These are phyloP conservation scores for Teleogryllus occipitalis DNA, from an alignment of 1,140 invertebrate species.

Conservation along the genomic window DNA sequence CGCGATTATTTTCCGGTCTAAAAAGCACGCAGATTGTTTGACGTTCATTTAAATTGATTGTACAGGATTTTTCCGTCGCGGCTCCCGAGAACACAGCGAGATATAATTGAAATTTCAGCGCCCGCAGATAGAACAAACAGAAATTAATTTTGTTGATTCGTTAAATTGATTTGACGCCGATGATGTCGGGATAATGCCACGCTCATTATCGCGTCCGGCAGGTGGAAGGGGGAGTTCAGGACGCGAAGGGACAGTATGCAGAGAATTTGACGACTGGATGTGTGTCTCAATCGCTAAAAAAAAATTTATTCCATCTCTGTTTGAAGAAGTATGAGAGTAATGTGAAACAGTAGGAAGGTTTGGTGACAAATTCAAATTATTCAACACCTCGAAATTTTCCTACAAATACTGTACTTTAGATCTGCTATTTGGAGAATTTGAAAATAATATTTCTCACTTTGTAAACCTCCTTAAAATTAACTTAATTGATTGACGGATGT, in stretches of 20 bases:
- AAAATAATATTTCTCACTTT: no score
- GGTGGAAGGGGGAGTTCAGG: not conserved
- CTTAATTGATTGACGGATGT: no score
- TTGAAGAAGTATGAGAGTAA: no score
- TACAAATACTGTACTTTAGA: no score
- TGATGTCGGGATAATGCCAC: constrained; percentile 18
- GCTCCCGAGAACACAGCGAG: constrained; percentile 3
- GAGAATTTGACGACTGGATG: not conserved
- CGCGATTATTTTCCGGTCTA: constrained; percentile 22
- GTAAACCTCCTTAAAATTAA: no score
- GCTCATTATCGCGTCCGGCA: not conserved
- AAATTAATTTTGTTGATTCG: constrained; percentile 22
- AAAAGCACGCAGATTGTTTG: constrained; percentile 21
- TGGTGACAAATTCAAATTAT: no score
- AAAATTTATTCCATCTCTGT: no score
- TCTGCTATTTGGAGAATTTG: no score
- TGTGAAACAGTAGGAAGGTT: no score
- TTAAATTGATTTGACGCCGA: constrained; percentile 20
- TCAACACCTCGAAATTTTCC: no score
- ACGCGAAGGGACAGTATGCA: not conserved
- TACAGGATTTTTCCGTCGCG: constrained; percentile 10
- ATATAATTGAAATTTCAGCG: constrained; percentile 20
- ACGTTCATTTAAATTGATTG: constrained; percentile 22
- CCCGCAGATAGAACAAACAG: constrained; percentile 19
- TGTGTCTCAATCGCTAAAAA: no score